Conservation (phyloP, 1,140 invertebrate genomes). For the Zaprionus inermis region DNA sequence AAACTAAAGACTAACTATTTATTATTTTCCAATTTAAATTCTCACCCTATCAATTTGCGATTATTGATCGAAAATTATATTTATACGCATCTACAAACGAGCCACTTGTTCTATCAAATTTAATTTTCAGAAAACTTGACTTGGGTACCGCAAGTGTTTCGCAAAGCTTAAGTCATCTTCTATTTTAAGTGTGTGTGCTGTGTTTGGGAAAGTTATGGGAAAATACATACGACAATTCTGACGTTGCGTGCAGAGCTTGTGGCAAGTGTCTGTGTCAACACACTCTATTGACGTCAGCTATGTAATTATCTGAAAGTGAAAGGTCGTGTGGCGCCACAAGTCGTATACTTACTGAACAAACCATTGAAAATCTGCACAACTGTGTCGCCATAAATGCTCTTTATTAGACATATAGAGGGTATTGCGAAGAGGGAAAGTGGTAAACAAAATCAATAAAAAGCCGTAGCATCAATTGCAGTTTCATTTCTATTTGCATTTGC, state of each 20-base stretch:
- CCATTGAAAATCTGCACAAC: neutral
- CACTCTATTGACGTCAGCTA: slow-evolving; percentile 54
- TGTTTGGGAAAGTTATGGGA: neutral
- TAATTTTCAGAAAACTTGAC: neutral
- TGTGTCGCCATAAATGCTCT: neutral
- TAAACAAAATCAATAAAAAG: neutral
- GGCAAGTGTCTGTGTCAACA: slow-evolving; percentile 28
- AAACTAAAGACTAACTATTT: neutral
- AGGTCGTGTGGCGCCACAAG: slow-evolving; percentile 9
- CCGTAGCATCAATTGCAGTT: neutral
- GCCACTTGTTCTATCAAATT: neutral
- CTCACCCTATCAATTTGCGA: neutral
- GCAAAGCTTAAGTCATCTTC: slow-evolving; percentile 17
- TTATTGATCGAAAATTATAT: neutral
- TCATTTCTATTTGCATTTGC: neutral
- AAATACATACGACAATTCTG: neutral
- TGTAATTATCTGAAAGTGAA: slow-evolving; percentile 57
- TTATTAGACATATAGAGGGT: neutral
- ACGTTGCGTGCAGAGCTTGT: slow-evolving; percentile 32
- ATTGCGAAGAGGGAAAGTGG: neutral
- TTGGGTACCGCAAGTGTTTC: neutral
- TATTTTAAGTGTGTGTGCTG: slow-evolving; percentile 8
- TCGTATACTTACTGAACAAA: slow-evolving; percentile 12
- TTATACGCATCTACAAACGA: neutral
- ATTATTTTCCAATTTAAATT: slow-evolving; percentile 1